phyloP scores from a whole-genome alignment of 92 coral and sea anemone species.

The Phenganax marumi region DNA sequence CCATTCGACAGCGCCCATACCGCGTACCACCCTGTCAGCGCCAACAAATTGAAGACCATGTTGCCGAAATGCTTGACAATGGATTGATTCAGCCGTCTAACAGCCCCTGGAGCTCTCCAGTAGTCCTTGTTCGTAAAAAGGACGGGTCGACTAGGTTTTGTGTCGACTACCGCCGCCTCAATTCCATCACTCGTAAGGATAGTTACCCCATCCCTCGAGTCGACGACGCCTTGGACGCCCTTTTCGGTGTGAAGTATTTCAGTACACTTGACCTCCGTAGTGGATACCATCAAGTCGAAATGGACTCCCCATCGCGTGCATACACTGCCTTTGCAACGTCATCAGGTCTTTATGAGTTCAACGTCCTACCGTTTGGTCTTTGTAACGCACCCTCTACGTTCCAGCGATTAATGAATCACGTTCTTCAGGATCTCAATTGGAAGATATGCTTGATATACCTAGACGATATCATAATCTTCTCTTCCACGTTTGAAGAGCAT shows the following conservation, averaged over 20 bases:
- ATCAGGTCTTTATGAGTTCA: constrained; percentile 54
- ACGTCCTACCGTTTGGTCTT: constrained; percentile 56
- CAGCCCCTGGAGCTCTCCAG: constrained; percentile 51
- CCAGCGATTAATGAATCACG: constrained; percentile 52
- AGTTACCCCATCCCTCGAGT: constrained; percentile 53
- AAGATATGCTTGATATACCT: constrained; percentile 46
- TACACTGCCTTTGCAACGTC: constrained; percentile 57
- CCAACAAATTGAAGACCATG: constrained; percentile 31
- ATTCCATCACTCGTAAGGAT: constrained; percentile 48
- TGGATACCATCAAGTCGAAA: constrained; percentile 57
- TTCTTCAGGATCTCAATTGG: constrained; percentile 43
- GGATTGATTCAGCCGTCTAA: constrained; percentile 45
- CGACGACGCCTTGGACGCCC: constrained; percentile 34
- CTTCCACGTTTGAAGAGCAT: constrained; percentile 49
- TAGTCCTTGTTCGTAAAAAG: constrained; percentile 43
- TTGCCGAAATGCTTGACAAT: constrained; percentile 42
- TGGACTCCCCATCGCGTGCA: constrained; percentile 31
- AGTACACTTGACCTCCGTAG: constrained; percentile 46
- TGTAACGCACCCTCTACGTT: constrained; percentile 52
- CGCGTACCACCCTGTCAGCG: constrained; percentile 9
- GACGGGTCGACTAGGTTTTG: constrained; percentile 46
- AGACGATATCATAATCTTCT: constrained; percentile 53
- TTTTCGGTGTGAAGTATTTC: constrained; percentile 43
- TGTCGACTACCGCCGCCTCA: constrained; percentile 44
- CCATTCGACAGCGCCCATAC: constrained; percentile 30